A percentile compares a stretch with the other conserved stretches of the same genome.
Conservation (phyloP, 2,797 vertebrate genomes). For the Pelochelys cantorii region DNA sequence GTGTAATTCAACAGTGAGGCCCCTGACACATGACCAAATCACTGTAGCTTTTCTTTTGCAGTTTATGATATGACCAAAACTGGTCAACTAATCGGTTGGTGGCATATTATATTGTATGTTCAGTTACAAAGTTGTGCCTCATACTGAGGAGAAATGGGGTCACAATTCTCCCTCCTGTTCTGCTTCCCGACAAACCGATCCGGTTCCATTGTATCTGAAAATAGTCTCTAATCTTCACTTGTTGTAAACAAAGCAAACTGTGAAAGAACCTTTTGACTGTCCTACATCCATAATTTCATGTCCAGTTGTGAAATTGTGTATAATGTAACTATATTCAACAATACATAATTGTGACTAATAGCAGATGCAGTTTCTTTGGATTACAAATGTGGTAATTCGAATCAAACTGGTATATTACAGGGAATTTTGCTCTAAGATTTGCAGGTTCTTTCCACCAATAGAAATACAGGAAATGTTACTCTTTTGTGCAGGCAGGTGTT, state of each 20-base stretch:
- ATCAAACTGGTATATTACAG: conserved; percentile 35
- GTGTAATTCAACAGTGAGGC: neutral
- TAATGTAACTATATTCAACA: neutral
- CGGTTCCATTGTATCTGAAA: accelerated
- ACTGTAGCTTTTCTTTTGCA: conserved; percentile 1
- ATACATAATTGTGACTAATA: accelerated
- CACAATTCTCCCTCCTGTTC: neutral
- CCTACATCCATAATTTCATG: neutral
- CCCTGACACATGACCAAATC: neutral
- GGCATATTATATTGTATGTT: neutral
- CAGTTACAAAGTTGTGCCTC: neutral
- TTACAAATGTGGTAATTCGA: conserved; percentile 7
- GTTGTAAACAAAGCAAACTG: neutral
- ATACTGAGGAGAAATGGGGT: accelerated
- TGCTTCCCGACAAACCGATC: neutral
- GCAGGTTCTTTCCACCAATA: neutral
- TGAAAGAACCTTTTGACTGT: accelerated
- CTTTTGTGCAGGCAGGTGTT: neutral
- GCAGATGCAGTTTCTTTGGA: too few species aligned
- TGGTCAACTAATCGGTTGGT: neutral
- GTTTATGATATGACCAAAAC: neutral
- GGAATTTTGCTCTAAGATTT: conserved; percentile 7
- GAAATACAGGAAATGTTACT: neutral
- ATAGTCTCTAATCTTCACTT: accelerated
- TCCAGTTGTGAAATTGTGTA: accelerated